A percentile compares a stretch with the other conserved stretches of the same genome.
Evolutionary conservation across 2,113 vertebrate genomes (phyloP).

Genomic region (Meleagris gallopavo): DNA sequence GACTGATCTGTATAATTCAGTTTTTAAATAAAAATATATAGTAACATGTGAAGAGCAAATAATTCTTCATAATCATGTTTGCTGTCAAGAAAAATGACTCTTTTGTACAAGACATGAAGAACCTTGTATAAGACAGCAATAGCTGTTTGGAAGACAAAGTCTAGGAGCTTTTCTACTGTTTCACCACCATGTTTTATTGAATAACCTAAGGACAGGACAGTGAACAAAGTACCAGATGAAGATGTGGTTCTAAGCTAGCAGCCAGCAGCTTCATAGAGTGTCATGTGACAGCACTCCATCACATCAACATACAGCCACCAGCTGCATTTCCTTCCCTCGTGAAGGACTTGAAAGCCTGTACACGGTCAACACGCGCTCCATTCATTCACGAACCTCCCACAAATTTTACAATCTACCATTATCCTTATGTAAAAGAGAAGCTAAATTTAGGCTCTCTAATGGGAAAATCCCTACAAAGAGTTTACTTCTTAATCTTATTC

Average conservation of each 20-base stretch:
- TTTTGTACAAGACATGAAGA: not conserved
- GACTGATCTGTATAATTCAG: not conserved
- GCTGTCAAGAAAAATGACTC: not conserved
- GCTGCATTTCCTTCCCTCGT: slow-evolving; percentile 1
- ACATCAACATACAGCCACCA: slow-evolving; percentile 31
- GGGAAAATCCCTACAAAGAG: slow-evolving; percentile 30
- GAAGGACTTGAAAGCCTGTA: slow-evolving; percentile 20
- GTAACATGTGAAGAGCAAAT: not conserved
- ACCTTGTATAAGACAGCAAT: not conserved
- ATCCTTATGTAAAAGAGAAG: not conserved
- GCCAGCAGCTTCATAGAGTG: slow-evolving; percentile 18
- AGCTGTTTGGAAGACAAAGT: slow-evolving; percentile 13
- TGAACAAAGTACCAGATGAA: slow-evolving; percentile 21
- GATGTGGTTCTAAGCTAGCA: not conserved
- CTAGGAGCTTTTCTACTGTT: not conserved
- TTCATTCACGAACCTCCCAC: not conserved
- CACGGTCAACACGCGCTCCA: not conserved
- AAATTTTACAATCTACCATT: not conserved
- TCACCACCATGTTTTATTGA: slow-evolving; percentile 30
- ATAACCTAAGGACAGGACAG: slow-evolving; percentile 53
- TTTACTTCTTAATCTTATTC: slow-evolving; percentile 12
- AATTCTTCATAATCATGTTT: not conserved
- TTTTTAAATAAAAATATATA: slow-evolving; percentile 8
- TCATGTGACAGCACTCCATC: slow-evolving; percentile 41
- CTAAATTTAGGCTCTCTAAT: slow-evolving; percentile 14